These are phyloP conservation scores for Enteromius paludinosus DNA, from an alignment of 2,797 vertebrate genomes.

Conservation along the genomic window DNA sequence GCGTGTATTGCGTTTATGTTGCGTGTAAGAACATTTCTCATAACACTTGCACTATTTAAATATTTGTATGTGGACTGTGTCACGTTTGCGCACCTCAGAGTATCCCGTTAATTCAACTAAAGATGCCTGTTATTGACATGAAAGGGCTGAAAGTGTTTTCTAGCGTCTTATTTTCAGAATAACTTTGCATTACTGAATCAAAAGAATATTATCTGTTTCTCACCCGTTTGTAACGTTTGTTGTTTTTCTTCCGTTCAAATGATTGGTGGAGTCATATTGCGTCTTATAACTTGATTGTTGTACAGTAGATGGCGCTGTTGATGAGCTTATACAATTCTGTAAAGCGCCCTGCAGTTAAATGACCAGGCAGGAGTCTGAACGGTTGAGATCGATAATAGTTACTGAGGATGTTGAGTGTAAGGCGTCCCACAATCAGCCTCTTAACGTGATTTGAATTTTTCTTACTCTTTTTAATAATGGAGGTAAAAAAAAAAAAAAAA, in stretches of 20 bases:
- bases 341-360: background rate
- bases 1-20: background rate
- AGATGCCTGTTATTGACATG: background rate
- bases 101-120: background rate
- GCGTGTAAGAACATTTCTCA: background rate
- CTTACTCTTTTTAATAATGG: background rate
- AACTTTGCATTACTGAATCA: background rate
- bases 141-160: background rate
- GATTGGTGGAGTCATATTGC: background rate
- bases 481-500: background rate
- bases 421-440: background rate
- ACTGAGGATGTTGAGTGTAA: background rate
- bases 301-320: slow-evolving; percentile 42
- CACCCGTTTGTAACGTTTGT: background rate
- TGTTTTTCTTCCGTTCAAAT: background rate
- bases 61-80: background rate
- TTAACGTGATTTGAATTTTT: background rate
- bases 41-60: background rate
- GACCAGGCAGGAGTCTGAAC: background rate
- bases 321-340: background rate
- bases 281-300: background rate
- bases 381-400: background rate
- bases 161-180: background rate
- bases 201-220: background rate
- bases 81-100: background rate